Conservation (phyloP, 2,113 vertebrate genomes). For the Garra rufa region DNA sequence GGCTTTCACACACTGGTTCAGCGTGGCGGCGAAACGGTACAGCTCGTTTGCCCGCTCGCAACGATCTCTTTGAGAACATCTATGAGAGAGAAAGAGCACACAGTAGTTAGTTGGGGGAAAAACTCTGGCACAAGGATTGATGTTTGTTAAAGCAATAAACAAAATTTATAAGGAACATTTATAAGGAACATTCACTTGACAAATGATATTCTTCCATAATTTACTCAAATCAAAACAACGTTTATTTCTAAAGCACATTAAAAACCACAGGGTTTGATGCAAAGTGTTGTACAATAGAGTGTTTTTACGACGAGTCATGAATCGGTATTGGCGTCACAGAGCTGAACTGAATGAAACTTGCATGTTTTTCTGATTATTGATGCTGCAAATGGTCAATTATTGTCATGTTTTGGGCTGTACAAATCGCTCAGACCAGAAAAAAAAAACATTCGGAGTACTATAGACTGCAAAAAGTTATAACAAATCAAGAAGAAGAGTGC, state of each 20-base stretch:
- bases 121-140: background rate
- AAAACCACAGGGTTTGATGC: background rate
- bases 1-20: constrained; percentile 87
- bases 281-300: background rate
- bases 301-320: too few relatives aligned
- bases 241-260: background rate
- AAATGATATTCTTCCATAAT: background rate
- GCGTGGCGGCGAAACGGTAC: constrained; percentile 85
- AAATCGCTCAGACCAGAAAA: too few relatives aligned
- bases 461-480: too few relatives aligned
- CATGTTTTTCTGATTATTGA: too few relatives aligned
- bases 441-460: too few relatives aligned
- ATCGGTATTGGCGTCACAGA: too few relatives aligned
- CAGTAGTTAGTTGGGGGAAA: background rate
- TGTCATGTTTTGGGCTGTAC: too few relatives aligned
- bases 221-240: background rate
- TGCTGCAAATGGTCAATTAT: too few relatives aligned
- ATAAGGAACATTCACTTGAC: background rate
- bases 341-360: too few relatives aligned
- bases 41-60: constrained; percentile 89
- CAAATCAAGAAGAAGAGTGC: too few relatives aligned
- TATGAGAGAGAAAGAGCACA: constrained; percentile 59
- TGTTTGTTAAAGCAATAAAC: background rate
- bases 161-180: background rate
- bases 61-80: constrained; percentile 89